These are phyloP conservation scores for Nycticryphes semicollaris DNA, from an alignment of 2,113 vertebrate genomes.

Conservation along the genomic window DNA sequence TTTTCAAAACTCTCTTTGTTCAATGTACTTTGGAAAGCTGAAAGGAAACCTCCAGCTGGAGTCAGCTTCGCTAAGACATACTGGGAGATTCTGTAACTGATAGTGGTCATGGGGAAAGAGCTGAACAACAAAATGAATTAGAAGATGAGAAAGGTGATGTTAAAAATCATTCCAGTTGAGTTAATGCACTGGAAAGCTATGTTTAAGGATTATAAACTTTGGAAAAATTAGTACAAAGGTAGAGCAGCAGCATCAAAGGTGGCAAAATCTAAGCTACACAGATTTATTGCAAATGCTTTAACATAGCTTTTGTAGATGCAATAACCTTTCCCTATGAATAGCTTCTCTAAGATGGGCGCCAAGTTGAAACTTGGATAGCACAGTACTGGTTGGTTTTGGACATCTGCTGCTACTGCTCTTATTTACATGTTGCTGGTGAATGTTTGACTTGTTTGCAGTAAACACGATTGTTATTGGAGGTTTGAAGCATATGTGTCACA, in stretches of 20 bases:
- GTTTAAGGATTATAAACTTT: neutral
- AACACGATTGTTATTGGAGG: neutral
- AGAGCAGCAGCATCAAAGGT: neutral
- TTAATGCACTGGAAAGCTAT: neutral
- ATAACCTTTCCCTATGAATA: neutral
- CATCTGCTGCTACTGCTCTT: constrained; percentile 48
- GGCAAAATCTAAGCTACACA: neutral
- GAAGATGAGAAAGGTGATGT: neutral
- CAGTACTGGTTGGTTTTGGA: neutral
- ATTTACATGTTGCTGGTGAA: constrained; percentile 19
- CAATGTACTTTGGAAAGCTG: neutral
- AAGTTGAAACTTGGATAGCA: constrained; percentile 16
- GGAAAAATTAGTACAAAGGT: neutral
- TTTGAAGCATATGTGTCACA: neutral
- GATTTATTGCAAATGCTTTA: neutral
- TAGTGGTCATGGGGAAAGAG: neutral
- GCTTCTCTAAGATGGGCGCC: neutral
- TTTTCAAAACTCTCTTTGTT: neutral
- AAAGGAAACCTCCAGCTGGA: neutral
- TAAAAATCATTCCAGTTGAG: neutral
- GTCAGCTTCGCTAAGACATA: neutral
- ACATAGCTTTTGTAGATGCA: neutral
- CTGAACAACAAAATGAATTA: neutral
- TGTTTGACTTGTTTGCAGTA: constrained; percentile 24
- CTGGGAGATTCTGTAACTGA: neutral